Evolutionary conservation across 2,797 vertebrate genomes (phyloP), one percentile per base, ranked within the genome.

Genomic region (Rallus crepitans): DNA sequence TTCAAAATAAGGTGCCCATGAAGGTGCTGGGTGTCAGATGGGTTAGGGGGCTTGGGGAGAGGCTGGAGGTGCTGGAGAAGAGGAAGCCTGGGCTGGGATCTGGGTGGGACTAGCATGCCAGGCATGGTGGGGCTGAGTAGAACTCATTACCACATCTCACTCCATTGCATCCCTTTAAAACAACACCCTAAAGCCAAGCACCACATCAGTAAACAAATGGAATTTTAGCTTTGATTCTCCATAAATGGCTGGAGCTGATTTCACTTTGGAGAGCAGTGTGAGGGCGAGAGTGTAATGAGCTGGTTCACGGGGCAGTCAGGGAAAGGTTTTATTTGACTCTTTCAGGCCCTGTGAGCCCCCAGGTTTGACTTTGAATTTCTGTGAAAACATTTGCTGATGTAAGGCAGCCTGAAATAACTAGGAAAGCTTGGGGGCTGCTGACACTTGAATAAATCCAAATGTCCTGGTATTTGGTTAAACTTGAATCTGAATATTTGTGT

Each of bases 391-490:
- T 91, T 76, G 66, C 82, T 94, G 93, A 86, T 69, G 69, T 37
- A 86, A 85, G 66, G 55, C 47, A 82, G 78, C 39, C 85, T 88
- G 91, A 94, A 96, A 95, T 88, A 92, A 86, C 52, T 24, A 9
- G 57, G 55, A 55, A 60, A 80, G 71, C 93, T 89, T 31, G 42
- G 69, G 82, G 95, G 91, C 76, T 94, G 89, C 82, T 96, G 91
- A 78, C 79, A 88, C 79, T 60, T 86, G 72, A 93, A 91, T 83
- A 93, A 93, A 94, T 95, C 94, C 89, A 85, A 90, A 30, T 72
- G 93, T 93, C 94, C 87, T 76, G 85, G 77, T 93, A 84, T 94
- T 94, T 90, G 87, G 77, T 95, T 94, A 94, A 94, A 95, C 80
- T 68, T 24, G 55, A 82, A 90, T 90, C 79, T 95, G 85, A 96